These are phyloP conservation scores for Serilophus lunatus DNA, from an alignment of 2,113 vertebrate species.

Conservation along the genomic window DNA sequence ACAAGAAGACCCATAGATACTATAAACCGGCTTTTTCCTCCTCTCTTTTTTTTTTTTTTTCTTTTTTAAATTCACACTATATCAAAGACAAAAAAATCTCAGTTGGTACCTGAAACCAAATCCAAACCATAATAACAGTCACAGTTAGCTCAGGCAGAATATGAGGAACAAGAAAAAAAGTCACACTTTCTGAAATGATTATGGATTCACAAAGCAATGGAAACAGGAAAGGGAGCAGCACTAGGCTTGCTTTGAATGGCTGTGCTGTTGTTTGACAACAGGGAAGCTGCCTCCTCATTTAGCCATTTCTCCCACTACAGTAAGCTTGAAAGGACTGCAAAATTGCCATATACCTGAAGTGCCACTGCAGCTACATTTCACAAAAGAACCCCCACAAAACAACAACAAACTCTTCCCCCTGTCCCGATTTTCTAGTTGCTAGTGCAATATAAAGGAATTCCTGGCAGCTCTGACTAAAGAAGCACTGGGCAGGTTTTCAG, in stretches of 20 bases:
- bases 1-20: neutral
- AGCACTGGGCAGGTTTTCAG: neutral
- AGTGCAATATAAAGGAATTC: neutral
- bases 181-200: neutral
- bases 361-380: neutral
- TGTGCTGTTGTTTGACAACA: neutral
- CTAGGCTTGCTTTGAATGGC: neutral
- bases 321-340: neutral
- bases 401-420: neutral
- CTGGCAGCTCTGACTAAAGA: neutral
- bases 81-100: neutral
- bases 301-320: neutral
- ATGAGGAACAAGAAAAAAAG: constrained; percentile 8
- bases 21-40: neutral
- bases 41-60: accelerated
- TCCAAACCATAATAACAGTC: neutral
- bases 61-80: neutral
- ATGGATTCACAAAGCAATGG: constrained; percentile 11
- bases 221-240: neutral
- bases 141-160: neutral
- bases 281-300: neutral
- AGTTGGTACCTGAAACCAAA: constrained; percentile 14
- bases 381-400: neutral
- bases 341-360: neutral
- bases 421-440: neutral